These are phyloP conservation scores for Cantharis rustica DNA, from an alignment of 2,888 invertebrate genomes.

Conservation along the genomic window DNA sequence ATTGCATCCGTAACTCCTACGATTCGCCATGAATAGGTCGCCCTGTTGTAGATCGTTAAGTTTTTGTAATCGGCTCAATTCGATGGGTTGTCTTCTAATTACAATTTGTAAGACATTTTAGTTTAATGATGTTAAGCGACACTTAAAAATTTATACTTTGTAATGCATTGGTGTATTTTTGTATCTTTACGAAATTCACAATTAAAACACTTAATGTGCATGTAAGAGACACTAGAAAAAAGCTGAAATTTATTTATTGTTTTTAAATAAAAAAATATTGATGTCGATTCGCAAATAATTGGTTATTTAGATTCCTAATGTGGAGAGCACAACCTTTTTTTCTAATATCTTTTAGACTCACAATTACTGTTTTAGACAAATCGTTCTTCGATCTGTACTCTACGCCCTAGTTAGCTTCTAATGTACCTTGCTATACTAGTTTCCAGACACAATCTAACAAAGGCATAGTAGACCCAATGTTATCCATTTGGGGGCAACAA, in stretches of 20 bases:
- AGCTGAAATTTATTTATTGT: background rate
- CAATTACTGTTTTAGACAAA: conserved; percentile 32
- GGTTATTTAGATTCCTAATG: conserved; percentile 32
- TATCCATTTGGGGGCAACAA: conserved; percentile 98
- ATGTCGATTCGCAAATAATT: conserved; percentile 11
- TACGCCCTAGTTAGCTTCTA: conserved; percentile 51
- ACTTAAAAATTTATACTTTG: background rate
- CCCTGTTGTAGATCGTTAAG: no score
- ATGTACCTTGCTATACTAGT: conserved; percentile 60
- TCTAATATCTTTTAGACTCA: conserved; percentile 33
- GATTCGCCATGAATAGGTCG: no score
- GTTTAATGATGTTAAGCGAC: no score
- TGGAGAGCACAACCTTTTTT: conserved; percentile 39
- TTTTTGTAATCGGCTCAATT: no score
- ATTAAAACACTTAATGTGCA: conserved; percentile 4
- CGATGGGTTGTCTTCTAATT: no score
- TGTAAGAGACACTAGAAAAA: conserved; percentile 5
- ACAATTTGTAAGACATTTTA: no score
- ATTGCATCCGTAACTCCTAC: no score
- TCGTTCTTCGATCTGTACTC: conserved; percentile 41
- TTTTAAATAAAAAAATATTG: conserved; percentile 4
- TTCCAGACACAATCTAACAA: conserved; percentile 89
- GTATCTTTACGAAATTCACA: background rate
- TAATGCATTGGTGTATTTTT: background rate
- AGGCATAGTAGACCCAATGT: conserved; percentile 98